Evolutionary conservation across 2,113 vertebrate genomes (phyloP).

Genomic region (Eudyptes chrysolophus): DNA sequence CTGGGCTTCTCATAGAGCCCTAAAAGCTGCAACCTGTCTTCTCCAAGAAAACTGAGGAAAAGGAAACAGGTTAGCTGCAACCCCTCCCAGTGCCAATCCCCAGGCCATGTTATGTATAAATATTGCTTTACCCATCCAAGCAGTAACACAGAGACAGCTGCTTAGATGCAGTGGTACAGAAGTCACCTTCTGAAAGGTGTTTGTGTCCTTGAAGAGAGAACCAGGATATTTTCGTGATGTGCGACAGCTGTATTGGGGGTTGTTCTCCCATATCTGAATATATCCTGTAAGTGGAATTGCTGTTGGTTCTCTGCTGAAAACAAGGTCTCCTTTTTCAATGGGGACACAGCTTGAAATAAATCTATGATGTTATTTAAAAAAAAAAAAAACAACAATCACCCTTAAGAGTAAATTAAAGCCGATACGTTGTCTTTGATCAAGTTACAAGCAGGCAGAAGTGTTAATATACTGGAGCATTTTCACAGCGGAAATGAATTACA

Average conservation of each 20-base stretch:
- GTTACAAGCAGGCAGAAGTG: slow-evolving; percentile 53
- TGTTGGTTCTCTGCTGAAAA: not conserved
- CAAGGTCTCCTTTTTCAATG: not conserved
- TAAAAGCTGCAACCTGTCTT: not conserved
- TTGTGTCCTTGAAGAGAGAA: not conserved
- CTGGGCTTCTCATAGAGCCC: not conserved
- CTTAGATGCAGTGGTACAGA: not conserved
- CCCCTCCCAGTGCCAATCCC: not conserved
- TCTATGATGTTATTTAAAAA: not conserved
- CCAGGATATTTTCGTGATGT: not conserved
- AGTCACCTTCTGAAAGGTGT: not conserved
- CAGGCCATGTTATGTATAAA: not conserved
- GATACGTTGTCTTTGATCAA: slow-evolving; percentile 46
- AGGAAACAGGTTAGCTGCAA: not conserved
- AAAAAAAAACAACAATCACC: not conserved
- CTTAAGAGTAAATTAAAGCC: slow-evolving; percentile 55
- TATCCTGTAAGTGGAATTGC: not conserved
- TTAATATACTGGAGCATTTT: slow-evolving; percentile 61
- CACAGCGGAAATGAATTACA: slow-evolving; percentile 72
- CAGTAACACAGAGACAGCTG: not conserved
- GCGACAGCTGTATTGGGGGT: not conserved
- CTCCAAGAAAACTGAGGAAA: not conserved
- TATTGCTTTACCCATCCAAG: not conserved
- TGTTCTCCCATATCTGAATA: not conserved
- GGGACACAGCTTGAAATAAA: slow-evolving; percentile 1